Evolutionary conservation across 2,888 invertebrate genomes (phyloP).

Genomic region (Empis stercorea): DNA sequence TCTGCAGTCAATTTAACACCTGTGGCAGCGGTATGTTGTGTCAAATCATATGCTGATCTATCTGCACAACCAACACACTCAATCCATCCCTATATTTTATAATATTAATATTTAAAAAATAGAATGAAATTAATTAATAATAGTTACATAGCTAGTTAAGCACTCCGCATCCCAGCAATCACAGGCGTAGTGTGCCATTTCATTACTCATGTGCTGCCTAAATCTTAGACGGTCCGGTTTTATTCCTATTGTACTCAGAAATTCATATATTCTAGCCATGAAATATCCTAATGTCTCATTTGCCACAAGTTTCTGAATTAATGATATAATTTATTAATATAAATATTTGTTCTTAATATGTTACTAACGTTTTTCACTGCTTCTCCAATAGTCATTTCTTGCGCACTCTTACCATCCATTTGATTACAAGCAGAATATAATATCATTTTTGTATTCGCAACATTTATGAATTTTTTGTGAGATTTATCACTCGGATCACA

Average conservation of each 20-base stretch:
- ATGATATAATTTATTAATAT: neutral
- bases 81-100: slow-evolving; percentile 68
- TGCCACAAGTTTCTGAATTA: slow-evolving; percentile 60
- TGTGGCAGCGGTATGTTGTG: slow-evolving; percentile 87
- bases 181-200: slow-evolving; percentile 99
- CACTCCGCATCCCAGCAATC: slow-evolving; percentile 99
- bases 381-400: slow-evolving; percentile 64
- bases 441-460: slow-evolving; percentile 61
- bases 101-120: neutral
- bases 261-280: slow-evolving; percentile 88
- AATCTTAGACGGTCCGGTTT: slow-evolving; percentile 77
- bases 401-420: slow-evolving; percentile 89
- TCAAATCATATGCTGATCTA: slow-evolving; percentile 92
- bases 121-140: neutral
- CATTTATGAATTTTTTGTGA: slow-evolving; percentile 76
- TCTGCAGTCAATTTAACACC: slow-evolving; percentile 85
- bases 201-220: slow-evolving; percentile 96
- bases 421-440: slow-evolving; percentile 94
- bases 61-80: slow-evolving; percentile 99
- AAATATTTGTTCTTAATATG: neutral
- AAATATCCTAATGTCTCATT: slow-evolving; percentile 98
- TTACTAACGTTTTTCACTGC: slow-evolving; percentile 58
- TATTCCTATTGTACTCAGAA: slow-evolving; percentile 78
- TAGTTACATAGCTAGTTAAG: slow-evolving; percentile 75
- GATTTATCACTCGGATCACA: slow-evolving; percentile 81